These are phyloP conservation scores for Linnaemya tessellans DNA, from an alignment of 2,888 invertebrate species.

Conservation along the genomic window DNA sequence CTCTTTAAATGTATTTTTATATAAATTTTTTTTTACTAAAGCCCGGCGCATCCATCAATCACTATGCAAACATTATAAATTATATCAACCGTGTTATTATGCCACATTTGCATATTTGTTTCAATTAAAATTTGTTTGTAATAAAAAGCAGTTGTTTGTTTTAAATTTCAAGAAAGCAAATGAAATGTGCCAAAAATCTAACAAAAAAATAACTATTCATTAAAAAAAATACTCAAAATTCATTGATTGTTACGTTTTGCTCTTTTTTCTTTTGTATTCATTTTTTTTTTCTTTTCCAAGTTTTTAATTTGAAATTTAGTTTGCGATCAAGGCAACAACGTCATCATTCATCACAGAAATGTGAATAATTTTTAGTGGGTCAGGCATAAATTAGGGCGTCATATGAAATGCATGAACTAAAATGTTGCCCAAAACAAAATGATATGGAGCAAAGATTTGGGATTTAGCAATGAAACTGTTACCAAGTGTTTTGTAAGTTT, in stretches of 20 bases:
- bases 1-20: no score
- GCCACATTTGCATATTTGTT: slow-evolving; percentile 7
- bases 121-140: background rate
- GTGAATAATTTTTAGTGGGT: slow-evolving; percentile 16
- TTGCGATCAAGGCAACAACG: slow-evolving; percentile 39
- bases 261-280: background rate
- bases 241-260: slow-evolving; percentile 8
- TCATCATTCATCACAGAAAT: slow-evolving; percentile 19
- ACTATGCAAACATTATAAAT: background rate
- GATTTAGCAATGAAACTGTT: no score
- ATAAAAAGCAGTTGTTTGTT: background rate
- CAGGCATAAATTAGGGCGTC: slow-evolving; percentile 26
- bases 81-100: background rate
- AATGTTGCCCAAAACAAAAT: background rate
- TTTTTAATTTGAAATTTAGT: slow-evolving; percentile 27
- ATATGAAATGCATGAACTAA: background rate
- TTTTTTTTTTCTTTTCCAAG: background rate
- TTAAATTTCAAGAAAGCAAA: background rate
- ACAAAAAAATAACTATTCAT: background rate
- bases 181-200: slow-evolving; percentile 16
- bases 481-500: no score
- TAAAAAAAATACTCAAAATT: slow-evolving; percentile 5
- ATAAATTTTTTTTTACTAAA: background rate
- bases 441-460: no score
- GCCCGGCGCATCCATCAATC: background rate